Conservation (phyloP, 1,140 invertebrate species). For the Frieseomelitta varia region DNA sequence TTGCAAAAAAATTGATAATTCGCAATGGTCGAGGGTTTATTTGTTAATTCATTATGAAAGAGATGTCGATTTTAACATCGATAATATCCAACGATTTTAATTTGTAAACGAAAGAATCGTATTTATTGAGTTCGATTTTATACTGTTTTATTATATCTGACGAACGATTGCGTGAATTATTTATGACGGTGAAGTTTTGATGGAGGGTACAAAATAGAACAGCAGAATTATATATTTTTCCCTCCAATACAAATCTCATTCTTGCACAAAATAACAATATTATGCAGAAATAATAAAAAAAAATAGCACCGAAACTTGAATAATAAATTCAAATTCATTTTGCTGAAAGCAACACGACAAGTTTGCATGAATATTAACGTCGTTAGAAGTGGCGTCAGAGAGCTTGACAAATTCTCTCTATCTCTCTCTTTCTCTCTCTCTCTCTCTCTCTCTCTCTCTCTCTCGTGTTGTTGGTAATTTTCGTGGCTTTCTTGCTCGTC, state of each 20-base stretch:
- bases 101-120: neutral
- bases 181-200: too few species aligned
- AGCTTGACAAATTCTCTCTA: slow-evolving; percentile 4
- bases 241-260: neutral
- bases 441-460: neutral
- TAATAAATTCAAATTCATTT: neutral
- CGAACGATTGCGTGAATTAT: neutral
- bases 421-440: neutral
- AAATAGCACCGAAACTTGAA: neutral
- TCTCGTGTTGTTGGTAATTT: slow-evolving; percentile 13
- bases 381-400: neutral
- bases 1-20: neutral
- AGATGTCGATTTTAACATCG: neutral
- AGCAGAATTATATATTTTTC: too few species aligned
- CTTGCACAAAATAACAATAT: neutral
- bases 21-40: neutral
- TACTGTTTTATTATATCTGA: neutral
- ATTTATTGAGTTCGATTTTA: neutral
- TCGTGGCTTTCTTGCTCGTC: neutral
- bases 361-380: slow-evolving; percentile 2
- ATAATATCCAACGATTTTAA: neutral
- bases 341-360: neutral
- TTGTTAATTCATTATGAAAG: neutral
- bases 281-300: neutral
- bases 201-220: neutral